Evolutionary conservation across 1,140 invertebrate species (phyloP).

Genomic region (Eupeodes corollae): DNA sequence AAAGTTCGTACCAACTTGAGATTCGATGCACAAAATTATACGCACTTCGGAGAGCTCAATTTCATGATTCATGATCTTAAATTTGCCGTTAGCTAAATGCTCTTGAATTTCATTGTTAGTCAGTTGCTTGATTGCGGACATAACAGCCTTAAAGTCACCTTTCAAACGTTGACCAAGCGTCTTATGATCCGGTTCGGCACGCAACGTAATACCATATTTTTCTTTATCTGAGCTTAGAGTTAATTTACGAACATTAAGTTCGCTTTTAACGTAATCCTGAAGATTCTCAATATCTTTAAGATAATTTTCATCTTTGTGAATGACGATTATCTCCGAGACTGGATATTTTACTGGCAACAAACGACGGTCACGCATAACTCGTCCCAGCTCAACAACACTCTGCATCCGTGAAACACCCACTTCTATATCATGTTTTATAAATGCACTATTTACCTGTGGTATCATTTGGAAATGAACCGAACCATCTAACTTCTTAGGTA

Average conservation of each 20-base stretch:
- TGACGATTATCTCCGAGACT: slow-evolving; percentile 87
- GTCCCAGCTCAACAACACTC: slow-evolving; percentile 85
- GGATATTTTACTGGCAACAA: slow-evolving; percentile 95
- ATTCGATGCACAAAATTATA: slow-evolving; percentile 66
- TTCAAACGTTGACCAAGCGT: slow-evolving; percentile 77
- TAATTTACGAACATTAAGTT: slow-evolving; percentile 87
- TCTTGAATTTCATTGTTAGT: slow-evolving; percentile 69
- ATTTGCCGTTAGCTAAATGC: slow-evolving; percentile 59
- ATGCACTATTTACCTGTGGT: slow-evolving; percentile 53
- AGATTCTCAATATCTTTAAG: slow-evolving; percentile 73
- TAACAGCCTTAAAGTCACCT: slow-evolving; percentile 80
- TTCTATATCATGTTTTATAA: slow-evolving; percentile 84
- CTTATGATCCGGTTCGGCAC: slow-evolving; percentile 87
- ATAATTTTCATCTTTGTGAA: slow-evolving; percentile 71
- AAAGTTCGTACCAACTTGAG: slow-evolving; percentile 49
- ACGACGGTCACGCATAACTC: slow-evolving; percentile 84
- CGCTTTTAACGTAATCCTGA: slow-evolving; percentile 80
- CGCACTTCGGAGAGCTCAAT: slow-evolving; percentile 73
- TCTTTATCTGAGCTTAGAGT: slow-evolving; percentile 83
- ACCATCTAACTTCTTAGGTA: slow-evolving; percentile 16
- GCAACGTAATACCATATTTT: slow-evolving; percentile 84
- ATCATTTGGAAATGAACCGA: slow-evolving; percentile 87
- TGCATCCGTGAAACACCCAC: slow-evolving; percentile 86
- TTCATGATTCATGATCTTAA: slow-evolving; percentile 61
- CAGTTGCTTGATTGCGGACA: slow-evolving; percentile 67